Evolutionary conservation across 2,797 vertebrate genomes (phyloP).

Genomic region (Sebastes glaucus): DNA sequence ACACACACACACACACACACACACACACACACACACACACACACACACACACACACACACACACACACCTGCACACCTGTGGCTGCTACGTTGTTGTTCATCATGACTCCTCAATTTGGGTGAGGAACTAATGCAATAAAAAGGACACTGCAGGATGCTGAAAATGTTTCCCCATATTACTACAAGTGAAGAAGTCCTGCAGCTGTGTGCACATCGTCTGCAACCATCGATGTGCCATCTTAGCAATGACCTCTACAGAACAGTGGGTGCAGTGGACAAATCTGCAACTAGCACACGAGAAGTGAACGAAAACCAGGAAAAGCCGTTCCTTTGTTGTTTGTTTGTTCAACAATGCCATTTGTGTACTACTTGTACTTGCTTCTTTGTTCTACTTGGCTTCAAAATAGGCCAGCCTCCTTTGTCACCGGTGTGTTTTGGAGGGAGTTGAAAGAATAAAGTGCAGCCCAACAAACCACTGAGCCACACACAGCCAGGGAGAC

Average conservation of each 20-base stretch:
- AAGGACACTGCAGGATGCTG: not conserved
- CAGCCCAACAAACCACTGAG: not conserved
- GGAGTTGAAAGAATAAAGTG: not conserved
- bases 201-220: not conserved
- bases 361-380: not conserved
- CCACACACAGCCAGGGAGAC: not conserved
- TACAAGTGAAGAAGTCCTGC: not conserved
- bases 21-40: not conserved
- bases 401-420: not conserved
- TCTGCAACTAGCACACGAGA: not conserved
- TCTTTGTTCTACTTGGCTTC: not conserved
- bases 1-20: not conserved
- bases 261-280: not conserved
- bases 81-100: not conserved
- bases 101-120: not conserved
- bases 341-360: not conserved
- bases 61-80: not conserved
- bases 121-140: not conserved
- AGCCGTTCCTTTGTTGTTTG: not conserved
- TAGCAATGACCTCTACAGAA: not conserved
- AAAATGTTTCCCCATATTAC: not conserved
- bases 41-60: constrained; percentile 2
- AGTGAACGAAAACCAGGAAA: not conserved
- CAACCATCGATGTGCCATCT: too few species aligned
- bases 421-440: not conserved